Base-by-base conservation (phyloP, 1,140 invertebrate genomes). In the Limonius californicus region DNA sequence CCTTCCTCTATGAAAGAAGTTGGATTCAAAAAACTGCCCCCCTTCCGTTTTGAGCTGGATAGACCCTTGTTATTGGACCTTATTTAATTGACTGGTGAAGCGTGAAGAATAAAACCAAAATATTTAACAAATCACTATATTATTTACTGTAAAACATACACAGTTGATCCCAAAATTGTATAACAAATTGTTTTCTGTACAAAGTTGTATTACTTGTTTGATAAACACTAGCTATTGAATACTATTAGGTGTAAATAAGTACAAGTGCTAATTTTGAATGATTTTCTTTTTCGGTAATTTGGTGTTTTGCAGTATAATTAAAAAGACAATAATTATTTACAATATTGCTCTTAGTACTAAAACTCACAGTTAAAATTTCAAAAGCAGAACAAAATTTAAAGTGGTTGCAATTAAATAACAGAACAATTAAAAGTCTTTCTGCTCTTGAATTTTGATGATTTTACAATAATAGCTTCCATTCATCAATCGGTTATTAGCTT, bases 111-210 rank as follows among this genome's bases (percentile, higher is more conserved):
- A n/a, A n/a, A n/a, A n/a, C n/a, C n/a, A 32, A 6, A 32, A 11
- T 32, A 11, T 9, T 50, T 50, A 50, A 50, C 45, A 50, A 50
- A 50, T 18, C n/a, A 8, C 14, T 50, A 18, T 21, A 50, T 19
- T 50, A 50, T 50, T 50, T 50, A 50, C 16, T 50, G 45, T 50
- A 50, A 19, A 12, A 50, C 35, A 50, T 50, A 50, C 45, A 50
- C 16, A 50, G n/a, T 50, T 50, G 45, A 50, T 50, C 45, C 45
- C 45, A 50, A 50, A 50, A 50, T 50, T 50, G 45, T 50, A 50
- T 50, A 50, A 50, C 45, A 50, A 50, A 21, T 12, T 39, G 8
- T 39, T 39, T 50, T 50, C n/a, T 50, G 45, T 19, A 50, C 45
- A 50, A 50, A 16, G 9, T 16, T 18, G 20, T n/a, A n/a, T 19